phyloP scores from a whole-genome alignment of 2,888 invertebrate genomes.

The Perithous albicinctus region DNA sequence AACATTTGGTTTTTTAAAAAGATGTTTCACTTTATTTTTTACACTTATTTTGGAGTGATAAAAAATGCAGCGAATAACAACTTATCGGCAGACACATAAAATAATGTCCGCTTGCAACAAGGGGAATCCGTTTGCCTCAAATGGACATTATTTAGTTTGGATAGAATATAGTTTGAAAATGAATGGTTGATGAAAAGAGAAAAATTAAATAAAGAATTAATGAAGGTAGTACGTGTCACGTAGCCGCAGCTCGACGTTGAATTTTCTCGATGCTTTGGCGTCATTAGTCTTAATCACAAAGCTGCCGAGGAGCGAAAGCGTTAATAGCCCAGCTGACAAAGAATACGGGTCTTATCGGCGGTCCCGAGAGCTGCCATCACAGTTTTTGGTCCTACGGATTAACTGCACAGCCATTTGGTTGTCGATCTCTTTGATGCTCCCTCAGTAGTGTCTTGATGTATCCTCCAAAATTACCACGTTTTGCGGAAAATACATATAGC shows the following conservation, averaged over 20 bases:
- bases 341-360: constrained; percentile 57
- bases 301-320: constrained; percentile 41
- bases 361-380: constrained; percentile 8
- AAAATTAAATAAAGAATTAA: not conserved
- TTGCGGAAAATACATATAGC: not conserved
- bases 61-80: too few species aligned
- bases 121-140: too few species aligned
- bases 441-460: not conserved
- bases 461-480: not conserved
- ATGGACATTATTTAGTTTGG: too few species aligned
- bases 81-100: too few species aligned
- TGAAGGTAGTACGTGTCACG: not conserved
- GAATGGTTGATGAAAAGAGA: not conserved
- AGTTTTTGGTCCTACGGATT: not conserved
- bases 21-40: constrained; percentile 2
- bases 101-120: too few species aligned
- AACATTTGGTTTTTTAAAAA: too few species aligned
- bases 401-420: constrained; percentile 1
- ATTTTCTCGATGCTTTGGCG: constrained; percentile 48
- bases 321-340: constrained; percentile 54
- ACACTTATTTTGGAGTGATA: not conserved
- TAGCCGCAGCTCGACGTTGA: constrained; percentile 6
- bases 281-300: constrained; percentile 67
- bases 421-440: constrained; percentile 5
- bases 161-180: too few species aligned